Evolutionary conservation across 2,113 vertebrate genomes (phyloP).

Genomic region (Spea bombifrons): DNA sequence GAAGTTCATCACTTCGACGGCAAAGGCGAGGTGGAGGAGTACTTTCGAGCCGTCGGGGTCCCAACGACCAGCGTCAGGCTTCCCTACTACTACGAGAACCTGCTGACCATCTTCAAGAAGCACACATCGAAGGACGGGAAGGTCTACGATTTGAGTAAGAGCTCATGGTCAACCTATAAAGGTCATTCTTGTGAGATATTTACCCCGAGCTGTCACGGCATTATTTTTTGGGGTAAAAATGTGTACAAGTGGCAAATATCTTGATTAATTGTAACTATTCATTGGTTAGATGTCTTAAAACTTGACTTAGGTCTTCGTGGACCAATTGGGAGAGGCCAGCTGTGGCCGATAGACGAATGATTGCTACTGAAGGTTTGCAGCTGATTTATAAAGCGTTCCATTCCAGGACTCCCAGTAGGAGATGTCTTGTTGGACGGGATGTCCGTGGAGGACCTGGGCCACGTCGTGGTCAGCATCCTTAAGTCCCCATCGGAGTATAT

Average conservation of each 20-base stretch:
- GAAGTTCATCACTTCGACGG: slow-evolving; percentile 62
- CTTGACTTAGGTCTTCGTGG: too few species aligned
- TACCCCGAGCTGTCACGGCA: too few species aligned
- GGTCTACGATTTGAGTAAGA: slow-evolving; percentile 59
- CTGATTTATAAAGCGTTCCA: not conserved
- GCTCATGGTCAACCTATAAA: too few species aligned
- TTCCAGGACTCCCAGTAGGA: slow-evolving; percentile 61
- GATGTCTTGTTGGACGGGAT: slow-evolving; percentile 62
- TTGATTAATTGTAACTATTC: too few species aligned
- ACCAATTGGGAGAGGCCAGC: too few species aligned
- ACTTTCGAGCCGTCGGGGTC: slow-evolving; percentile 51
- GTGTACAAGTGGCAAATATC: too few species aligned
- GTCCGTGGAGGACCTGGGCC: slow-evolving; percentile 60
- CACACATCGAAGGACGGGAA: slow-evolving; percentile 51
- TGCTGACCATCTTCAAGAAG: slow-evolving; percentile 58
- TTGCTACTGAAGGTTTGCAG: too few species aligned
- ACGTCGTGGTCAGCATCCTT: slow-evolving; percentile 58
- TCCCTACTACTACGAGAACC: slow-evolving; percentile 63
- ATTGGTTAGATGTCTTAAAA: too few species aligned
- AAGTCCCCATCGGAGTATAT: slow-evolving; percentile 53
- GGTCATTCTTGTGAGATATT: too few species aligned
- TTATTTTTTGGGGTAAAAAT: too few species aligned
- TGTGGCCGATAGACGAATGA: too few species aligned
- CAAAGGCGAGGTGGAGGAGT: slow-evolving; percentile 64
- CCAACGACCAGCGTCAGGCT: slow-evolving; percentile 58